Evolutionary conservation across 1,140 invertebrate genomes (phyloP).

Genomic region (Glossosoma conforme): DNA sequence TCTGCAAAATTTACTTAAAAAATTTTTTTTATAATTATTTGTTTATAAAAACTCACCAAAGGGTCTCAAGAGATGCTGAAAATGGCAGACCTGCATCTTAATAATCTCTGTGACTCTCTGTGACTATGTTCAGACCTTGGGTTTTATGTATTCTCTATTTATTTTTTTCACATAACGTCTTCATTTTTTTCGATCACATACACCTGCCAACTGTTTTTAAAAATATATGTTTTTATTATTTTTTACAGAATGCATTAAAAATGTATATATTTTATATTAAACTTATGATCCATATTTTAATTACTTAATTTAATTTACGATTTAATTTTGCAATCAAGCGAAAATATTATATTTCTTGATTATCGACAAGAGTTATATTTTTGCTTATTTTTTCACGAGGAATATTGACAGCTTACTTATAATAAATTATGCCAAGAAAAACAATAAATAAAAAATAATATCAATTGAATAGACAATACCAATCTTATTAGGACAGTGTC

Average conservation of each 20-base stretch:
- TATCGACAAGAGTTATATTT: too few relatives aligned
- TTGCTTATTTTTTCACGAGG: too few relatives aligned
- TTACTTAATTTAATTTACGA: too few relatives aligned
- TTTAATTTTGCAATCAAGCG: too few relatives aligned
- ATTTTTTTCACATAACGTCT: conserved; percentile 18
- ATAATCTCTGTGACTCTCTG: conserved; percentile 12
- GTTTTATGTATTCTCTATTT: conserved; percentile 11
- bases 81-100: conserved; percentile 54
- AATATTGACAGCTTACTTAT: too few relatives aligned
- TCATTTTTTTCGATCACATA: conserved; percentile 14
- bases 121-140: not conserved
- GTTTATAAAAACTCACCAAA: conserved; percentile 45
- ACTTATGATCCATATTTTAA: too few relatives aligned
- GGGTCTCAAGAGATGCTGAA: conserved; percentile 50
- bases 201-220: conserved; percentile 14
- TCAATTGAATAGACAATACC: too few relatives aligned
- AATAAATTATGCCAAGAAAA: too few relatives aligned
- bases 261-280: too few relatives aligned
- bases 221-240: conserved; percentile 9
- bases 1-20: conserved; percentile 10
- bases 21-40: conserved; percentile 11
- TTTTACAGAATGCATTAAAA: not conserved
- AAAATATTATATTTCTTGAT: too few relatives aligned
- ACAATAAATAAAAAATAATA: too few relatives aligned
- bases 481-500: too few relatives aligned